Percentiles rank a stretch among this genome's conserved stretches.
These are phyloP conservation scores for Microctenopoma stevenorrisi DNA, from an alignment of 2,797 vertebrate species.

Conservation along the genomic window DNA sequence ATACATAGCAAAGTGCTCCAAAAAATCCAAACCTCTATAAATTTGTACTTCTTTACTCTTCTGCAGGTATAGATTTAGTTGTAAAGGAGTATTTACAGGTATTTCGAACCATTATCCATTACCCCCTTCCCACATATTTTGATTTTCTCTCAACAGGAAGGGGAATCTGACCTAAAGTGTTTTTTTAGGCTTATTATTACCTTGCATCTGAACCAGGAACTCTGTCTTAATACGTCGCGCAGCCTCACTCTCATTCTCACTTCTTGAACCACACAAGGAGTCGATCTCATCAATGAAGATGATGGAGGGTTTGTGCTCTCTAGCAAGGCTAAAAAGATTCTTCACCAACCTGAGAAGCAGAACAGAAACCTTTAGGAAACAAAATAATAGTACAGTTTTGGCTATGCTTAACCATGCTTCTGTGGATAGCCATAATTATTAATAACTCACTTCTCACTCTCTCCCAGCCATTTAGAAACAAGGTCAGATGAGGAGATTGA, in stretches of 20 bases:
- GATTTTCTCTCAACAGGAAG: too few species aligned
- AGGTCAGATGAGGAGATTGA: constrained; percentile 97
- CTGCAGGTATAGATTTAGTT: too few species aligned
- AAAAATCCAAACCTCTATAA: too few species aligned
- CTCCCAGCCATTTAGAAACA: constrained; percentile 98
- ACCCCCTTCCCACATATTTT: too few species aligned
- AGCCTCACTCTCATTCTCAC: constrained; percentile 98
- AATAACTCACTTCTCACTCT: constrained; percentile 96
- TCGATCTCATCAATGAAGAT: constrained; percentile 99
- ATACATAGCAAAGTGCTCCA: too few species aligned
- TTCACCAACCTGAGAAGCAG: constrained; percentile 90
- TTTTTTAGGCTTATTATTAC: constrained; percentile 66
- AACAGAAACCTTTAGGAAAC: constrained; percentile 17
- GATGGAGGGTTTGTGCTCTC: constrained; percentile 97
- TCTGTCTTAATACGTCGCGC: constrained; percentile 98
- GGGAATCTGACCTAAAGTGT: too few species aligned
- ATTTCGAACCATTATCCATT: too few species aligned
- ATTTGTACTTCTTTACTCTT: too few species aligned
- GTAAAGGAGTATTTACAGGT: too few species aligned
- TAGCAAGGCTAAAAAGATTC: constrained; percentile 94
- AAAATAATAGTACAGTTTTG: background rate
- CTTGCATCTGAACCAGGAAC: constrained; percentile 99
- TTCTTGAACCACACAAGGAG: constrained; percentile 95
- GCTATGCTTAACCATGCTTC: background rate
- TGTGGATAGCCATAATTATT: background rate